Evolutionary conservation across 2,797 vertebrate genomes (phyloP), one percentile per base, ranked within the genome.

Genomic region (Epinephelus awoara): DNA sequence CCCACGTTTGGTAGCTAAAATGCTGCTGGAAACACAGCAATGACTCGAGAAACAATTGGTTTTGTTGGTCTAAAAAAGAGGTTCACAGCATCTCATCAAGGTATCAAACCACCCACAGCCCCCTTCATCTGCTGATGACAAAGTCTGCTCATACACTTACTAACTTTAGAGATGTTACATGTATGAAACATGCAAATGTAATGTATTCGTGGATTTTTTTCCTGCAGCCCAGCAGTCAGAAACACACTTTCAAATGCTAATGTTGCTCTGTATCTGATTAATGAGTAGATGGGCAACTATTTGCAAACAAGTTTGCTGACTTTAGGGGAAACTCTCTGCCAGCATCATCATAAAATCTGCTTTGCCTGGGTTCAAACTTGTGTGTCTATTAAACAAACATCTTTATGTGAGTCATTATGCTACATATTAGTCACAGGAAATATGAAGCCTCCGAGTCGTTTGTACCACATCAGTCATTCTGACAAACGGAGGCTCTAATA

Each of bases 281-380:
- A 42, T 42, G 40, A 12, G 38, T 51, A 17, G 61, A 56, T 2
- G 64, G 9, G 12, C 2, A 29, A 69, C 15, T 61, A 23, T 70
- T 18, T 27, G 58, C 14, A 38, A 27, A 29, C 2, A 18, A n/a
- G n/a, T 46, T 23, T 3, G 21, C 9, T 27, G 6, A 54, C 42
- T 67, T 56, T 34, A 46, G 64, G 10, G 7, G 9, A 42, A 52
- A 17, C 29, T 64, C 21, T 46, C 23, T 29, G 1, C n/a, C 3
- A 5, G n/a, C 15, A 19, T 18, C n/a, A 56, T 57, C 6, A 29
- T 51, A 18, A 51, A 27, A 49, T 49, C 27, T 34, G 55, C 50
- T 59, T 67, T 46, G 3, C 58, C 49, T 58, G 29, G 65, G 18
- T 71, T 57, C n/a, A 73, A 74, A 13, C 17, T 14, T 23, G n/a